Conservation (phyloP, 2,113 vertebrate genomes). For the Rhinolophus ferrumequinum region DNA sequence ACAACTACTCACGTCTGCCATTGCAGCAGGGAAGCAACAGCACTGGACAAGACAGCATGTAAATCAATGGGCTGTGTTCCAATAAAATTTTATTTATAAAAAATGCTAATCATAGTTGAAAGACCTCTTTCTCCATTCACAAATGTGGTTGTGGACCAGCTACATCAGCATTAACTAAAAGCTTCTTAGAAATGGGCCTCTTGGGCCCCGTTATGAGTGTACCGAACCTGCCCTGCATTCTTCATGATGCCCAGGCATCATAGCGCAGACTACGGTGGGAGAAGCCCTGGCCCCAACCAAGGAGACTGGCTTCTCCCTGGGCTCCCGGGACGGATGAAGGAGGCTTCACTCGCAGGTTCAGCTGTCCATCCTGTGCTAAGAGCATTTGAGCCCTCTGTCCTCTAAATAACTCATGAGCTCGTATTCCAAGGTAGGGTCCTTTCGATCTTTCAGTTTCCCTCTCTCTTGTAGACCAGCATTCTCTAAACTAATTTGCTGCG, state of each 20-base stretch:
- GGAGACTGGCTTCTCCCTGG: background rate
- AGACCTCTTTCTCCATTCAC: background rate
- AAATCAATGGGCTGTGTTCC: background rate
- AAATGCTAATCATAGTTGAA: background rate
- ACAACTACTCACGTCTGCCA: no score
- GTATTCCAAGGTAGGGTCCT: no score
- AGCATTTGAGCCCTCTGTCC: background rate
- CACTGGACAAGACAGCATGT: no score
- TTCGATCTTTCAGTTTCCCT: background rate
- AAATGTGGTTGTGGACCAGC: background rate
- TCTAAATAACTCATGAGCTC: background rate
- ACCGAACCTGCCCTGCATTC: background rate
- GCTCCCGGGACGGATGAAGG: background rate
- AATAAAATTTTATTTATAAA: background rate
- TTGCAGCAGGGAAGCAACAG: background rate
- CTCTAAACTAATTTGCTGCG: background rate
- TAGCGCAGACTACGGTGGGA: rapidly evolving
- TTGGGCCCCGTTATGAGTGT: background rate
- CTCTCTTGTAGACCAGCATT: background rate
- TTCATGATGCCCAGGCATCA: background rate
- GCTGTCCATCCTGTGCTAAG: background rate
- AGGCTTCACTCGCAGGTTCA: background rate
- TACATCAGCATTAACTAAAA: no score
- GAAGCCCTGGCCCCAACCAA: no score
- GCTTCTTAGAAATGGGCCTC: background rate